phyloP scores from a whole-genome alignment of 2,888 invertebrate genomes.

The Andrena praecox region DNA sequence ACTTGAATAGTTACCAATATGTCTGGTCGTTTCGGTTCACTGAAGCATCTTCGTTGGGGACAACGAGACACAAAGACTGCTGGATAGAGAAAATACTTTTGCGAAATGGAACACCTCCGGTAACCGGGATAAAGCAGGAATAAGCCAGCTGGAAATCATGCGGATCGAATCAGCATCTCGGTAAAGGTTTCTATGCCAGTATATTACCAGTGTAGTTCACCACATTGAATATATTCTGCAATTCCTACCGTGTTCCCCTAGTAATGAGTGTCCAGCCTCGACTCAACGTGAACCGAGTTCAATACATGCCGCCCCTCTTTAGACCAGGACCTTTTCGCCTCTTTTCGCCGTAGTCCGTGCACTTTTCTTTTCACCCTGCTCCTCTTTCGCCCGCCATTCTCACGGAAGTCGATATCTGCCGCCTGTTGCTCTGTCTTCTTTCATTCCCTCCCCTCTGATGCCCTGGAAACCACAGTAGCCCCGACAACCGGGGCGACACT shows the following conservation, averaged over 20 bases:
- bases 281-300: conserved; percentile 24
- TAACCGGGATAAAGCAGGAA: not conserved
- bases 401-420: conserved; percentile 69
- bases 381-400: conserved; percentile 46
- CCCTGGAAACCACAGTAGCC: conserved; percentile 51
- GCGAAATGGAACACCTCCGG: not conserved
- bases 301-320: conserved; percentile 27
- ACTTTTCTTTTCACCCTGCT: not conserved
- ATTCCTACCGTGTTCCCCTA: conserved; percentile 29
- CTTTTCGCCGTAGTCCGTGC: conserved; percentile 10
- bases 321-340: not conserved
- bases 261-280: conserved; percentile 50
- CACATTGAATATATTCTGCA: not conserved
- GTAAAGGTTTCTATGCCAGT: not conserved
- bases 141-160: not conserved
- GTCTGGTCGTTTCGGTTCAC: not conserved
- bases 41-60: not conserved
- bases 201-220: not conserved
- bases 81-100: not conserved
- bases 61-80: not conserved
- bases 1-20: too few relatives aligned
- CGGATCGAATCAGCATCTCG: not conserved
- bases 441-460: conserved; percentile 32
- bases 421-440: conserved; percentile 69
- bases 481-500: conserved; percentile 56